phyloP scores from a whole-genome alignment of 2,888 invertebrate genomes.

The Drosophila prostipennis region DNA sequence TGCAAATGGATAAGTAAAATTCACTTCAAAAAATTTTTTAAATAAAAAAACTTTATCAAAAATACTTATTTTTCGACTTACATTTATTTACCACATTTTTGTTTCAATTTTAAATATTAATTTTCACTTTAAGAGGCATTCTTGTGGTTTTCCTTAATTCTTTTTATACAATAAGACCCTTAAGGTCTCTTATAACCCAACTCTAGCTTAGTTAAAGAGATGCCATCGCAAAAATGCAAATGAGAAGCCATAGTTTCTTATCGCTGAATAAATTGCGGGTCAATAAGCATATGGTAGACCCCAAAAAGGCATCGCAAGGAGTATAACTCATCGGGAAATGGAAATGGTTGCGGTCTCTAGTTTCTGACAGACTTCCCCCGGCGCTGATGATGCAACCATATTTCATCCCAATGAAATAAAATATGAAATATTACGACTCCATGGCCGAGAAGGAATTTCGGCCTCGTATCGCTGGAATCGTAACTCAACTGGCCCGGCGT shows the following conservation, averaged over 20 bases:
- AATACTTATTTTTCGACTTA: too few relatives aligned
- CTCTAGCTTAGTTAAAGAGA: background rate
- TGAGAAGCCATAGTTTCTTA: conserved; percentile 32
- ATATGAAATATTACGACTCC: conserved; percentile 59
- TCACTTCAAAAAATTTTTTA: too few relatives aligned
- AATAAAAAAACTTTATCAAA: too few relatives aligned
- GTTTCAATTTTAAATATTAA: too few relatives aligned
- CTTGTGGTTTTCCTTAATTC: background rate
- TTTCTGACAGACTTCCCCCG: conserved; percentile 38
- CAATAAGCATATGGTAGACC: conserved; percentile 38
- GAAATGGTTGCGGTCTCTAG: conserved; percentile 47
- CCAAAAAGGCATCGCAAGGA: conserved; percentile 21
- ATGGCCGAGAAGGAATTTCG: conserved; percentile 26
- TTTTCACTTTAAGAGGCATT: too few relatives aligned
- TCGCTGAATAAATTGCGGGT: conserved; percentile 40
- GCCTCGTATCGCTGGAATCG: conserved; percentile 63
- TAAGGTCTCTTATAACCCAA: too few relatives aligned
- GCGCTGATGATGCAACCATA: conserved; percentile 69
- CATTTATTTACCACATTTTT: too few relatives aligned
- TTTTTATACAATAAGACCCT: background rate
- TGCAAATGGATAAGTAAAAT: too few relatives aligned
- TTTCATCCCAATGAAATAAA: conserved; percentile 74
- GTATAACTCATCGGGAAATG: conserved; percentile 63
- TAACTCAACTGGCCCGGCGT: conserved; percentile 59
- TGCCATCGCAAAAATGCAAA: conserved; percentile 34